Conservation (phyloP, 1,140 invertebrate species). For the Drosophila repleta region DNA sequence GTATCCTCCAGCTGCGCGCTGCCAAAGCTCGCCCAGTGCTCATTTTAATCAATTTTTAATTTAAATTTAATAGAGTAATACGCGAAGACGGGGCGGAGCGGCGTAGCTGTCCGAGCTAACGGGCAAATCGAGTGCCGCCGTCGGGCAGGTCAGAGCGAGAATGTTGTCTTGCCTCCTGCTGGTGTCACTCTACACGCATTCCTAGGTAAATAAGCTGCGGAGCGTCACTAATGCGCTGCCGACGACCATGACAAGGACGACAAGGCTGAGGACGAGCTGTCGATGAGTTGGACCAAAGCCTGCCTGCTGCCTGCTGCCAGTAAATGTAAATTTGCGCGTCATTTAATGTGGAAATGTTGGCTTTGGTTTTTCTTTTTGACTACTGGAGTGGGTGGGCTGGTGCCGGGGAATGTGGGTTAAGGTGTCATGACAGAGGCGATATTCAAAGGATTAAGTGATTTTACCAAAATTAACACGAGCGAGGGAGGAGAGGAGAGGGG, state of each 20-base stretch:
- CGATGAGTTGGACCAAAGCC: constrained; percentile 20
- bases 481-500: too few species aligned
- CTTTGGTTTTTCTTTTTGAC: constrained; percentile 14
- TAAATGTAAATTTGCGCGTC: constrained; percentile 71
- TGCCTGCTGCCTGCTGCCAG: not conserved
- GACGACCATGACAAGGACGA: constrained; percentile 35
- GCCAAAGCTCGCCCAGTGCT: constrained; percentile 30
- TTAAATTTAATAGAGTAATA: constrained; percentile 83
- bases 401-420: constrained; percentile 55
- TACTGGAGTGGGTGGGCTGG: not conserved
- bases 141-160: constrained; percentile 21
- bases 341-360: constrained; percentile 56
- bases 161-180: constrained; percentile 21
- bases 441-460: constrained; percentile 81
- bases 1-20: constrained; percentile 64
- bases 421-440: constrained; percentile 52
- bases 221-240: constrained; percentile 68
- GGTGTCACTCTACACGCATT: constrained; percentile 76
- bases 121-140: constrained; percentile 6
- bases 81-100: constrained; percentile 1
- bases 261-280: constrained; percentile 10
- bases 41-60: constrained; percentile 83
- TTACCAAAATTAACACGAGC: constrained; percentile 65
- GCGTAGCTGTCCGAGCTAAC: not conserved
- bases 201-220: constrained; percentile 74